A percentile compares a stretch with the other conserved stretches of the same genome.
phyloP scores from a whole-genome alignment of 2,888 invertebrate genomes.

The Podotricha telesiphe region DNA sequence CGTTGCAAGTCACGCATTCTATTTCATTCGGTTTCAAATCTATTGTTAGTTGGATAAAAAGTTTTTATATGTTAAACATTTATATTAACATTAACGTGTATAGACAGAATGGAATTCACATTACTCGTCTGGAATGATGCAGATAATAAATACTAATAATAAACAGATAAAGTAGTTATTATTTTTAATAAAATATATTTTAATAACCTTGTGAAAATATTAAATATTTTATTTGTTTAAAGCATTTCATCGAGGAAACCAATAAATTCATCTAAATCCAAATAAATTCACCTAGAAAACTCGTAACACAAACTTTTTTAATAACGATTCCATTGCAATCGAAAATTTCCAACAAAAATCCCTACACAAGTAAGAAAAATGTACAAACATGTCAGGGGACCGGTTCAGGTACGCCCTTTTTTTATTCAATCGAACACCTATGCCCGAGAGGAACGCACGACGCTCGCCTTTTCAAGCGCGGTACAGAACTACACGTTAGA shows the following conservation, averaged over 20 bases:
- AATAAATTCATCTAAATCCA: slow-evolving; percentile 62
- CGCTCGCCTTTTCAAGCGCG: slow-evolving; percentile 62
- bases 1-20: slow-evolving; percentile 51
- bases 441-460: slow-evolving; percentile 69
- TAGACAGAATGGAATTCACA: background rate
- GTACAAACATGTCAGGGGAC: slow-evolving; percentile 80
- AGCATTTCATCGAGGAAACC: slow-evolving; percentile 28
- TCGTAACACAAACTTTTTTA: slow-evolving; percentile 80
- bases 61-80: slow-evolving; percentile 45
- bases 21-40: slow-evolving; percentile 46
- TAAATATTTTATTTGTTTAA: background rate
- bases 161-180: background rate
- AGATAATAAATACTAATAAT: too few relatives aligned
- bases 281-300: slow-evolving; percentile 60
- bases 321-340: slow-evolving; percentile 80
- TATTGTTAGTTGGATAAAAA: slow-evolving; percentile 44
- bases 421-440: slow-evolving; percentile 81
- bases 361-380: slow-evolving; percentile 77
- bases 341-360: slow-evolving; percentile 77
- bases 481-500: slow-evolving; percentile 50
- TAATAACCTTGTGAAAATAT: too few relatives aligned
- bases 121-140: slow-evolving; percentile 8
- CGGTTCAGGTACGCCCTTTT: slow-evolving; percentile 81
- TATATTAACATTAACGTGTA: slow-evolving; percentile 4
- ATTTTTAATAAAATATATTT: background rate